Conservation (phyloP, 2,888 invertebrate species). For the Melanostoma mellinum region DNA sequence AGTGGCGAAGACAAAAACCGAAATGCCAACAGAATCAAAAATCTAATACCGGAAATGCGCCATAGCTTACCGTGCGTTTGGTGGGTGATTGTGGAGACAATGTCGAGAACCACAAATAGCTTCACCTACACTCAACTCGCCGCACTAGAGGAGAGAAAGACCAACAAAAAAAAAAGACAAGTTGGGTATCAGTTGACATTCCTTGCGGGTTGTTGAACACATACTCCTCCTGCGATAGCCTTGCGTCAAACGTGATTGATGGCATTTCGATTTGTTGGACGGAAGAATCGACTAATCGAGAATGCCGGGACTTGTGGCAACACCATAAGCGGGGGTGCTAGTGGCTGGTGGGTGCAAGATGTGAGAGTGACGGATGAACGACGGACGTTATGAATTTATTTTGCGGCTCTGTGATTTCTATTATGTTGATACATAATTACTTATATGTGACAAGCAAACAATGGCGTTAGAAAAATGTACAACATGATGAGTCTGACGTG, state of each 20-base stretch:
- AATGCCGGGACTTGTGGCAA: conserved; percentile 13
- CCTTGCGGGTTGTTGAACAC: conserved; percentile 41
- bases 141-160: too few species aligned
- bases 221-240: conserved; percentile 1
- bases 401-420: conserved; percentile 56
- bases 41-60: conserved; percentile 34
- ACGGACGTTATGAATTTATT: conserved; percentile 64
- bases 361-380: conserved; percentile 42
- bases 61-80: too few species aligned
- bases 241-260: conserved; percentile 55
- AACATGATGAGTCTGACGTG: not conserved
- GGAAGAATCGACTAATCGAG: conserved; percentile 11
- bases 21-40: conserved; percentile 48
- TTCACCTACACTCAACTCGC: too few species aligned
- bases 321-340: not conserved
- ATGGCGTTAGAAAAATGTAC: conserved; percentile 13
- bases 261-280: conserved; percentile 50
- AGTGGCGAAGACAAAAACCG: not conserved
- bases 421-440: conserved; percentile 38
- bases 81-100: conserved; percentile 6
- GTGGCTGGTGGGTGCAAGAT: not conserved
- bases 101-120: conserved; percentile 4
- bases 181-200: conserved; percentile 57
- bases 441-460: conserved; percentile 34
- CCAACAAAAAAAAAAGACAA: conserved; percentile 36